Conservation (phyloP, 2,888 invertebrate genomes). For the Xanthia togata region DNA sequence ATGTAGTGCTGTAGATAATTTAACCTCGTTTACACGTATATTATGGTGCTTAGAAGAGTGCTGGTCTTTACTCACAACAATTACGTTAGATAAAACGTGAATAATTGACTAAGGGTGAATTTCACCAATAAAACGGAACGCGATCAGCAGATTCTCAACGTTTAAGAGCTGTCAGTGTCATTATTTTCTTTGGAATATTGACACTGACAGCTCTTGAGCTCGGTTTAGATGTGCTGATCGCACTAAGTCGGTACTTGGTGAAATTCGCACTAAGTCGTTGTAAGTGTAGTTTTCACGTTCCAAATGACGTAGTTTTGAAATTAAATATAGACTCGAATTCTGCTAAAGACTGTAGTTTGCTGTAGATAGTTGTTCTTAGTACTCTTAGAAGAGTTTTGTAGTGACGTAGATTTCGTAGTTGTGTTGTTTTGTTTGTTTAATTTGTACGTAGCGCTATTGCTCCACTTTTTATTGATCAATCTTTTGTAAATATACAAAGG, state of each 20-base stretch:
- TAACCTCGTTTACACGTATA: slow-evolving; percentile 5
- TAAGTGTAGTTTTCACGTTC: slow-evolving; percentile 24
- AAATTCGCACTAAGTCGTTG: too few species aligned
- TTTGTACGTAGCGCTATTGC: slow-evolving; percentile 3
- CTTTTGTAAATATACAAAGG: slow-evolving; percentile 9
- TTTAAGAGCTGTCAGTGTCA: too few species aligned
- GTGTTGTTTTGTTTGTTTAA: slow-evolving; percentile 12
- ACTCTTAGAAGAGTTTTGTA: slow-evolving; percentile 24
- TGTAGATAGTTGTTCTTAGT: slow-evolving; percentile 10
- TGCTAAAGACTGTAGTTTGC: slow-evolving; percentile 21
- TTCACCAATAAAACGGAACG: too few species aligned
- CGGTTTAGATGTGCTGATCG: too few species aligned
- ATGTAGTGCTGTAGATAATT: slow-evolving; percentile 43
- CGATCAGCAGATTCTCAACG: too few species aligned
- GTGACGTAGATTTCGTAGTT: slow-evolving; percentile 29
- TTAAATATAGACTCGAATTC: slow-evolving; percentile 23
- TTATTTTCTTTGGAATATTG: too few species aligned
- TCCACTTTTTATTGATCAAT: not conserved
- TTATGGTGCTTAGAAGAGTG: slow-evolving; percentile 6
- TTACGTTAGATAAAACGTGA: slow-evolving; percentile 12
- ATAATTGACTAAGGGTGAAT: not conserved
- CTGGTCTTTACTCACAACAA: not conserved
- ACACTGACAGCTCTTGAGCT: too few species aligned
- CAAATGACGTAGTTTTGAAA: slow-evolving; percentile 22
- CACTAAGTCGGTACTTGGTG: too few species aligned